Base-by-base conservation (phyloP, 2,797 vertebrate species). In the Diceros bicornis region DNA sequence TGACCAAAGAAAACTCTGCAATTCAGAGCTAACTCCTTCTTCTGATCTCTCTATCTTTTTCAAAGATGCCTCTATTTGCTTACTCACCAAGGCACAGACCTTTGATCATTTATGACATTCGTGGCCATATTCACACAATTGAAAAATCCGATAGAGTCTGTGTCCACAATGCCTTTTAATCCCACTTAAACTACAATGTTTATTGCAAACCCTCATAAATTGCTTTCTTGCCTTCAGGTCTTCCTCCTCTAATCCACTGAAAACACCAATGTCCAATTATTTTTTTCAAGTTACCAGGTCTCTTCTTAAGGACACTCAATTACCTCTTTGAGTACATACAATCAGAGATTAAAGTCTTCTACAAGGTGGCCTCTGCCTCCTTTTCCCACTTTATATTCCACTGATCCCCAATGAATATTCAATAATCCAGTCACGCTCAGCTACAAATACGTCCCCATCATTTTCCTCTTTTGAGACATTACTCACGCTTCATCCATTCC, bases 401-500 rank as follows among this genome's bases (percentile, higher is more conserved):
- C 7, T 55, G 21, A 12, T 79, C 64, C 20, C 23, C 79, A 69
- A 12, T 64, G 75, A 84, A 68, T 68, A 37, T 47, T n/a, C 34
- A 66, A 47, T 86, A 68, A 74, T 92, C 68, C 64, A 93, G 47
- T 71, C 61, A 59, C 27, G 21, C 1, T 69, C 29, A 52, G 13
- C 52, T 69, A 55, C 47, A 79, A n/a, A 20, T 4, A 7, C 52
- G 62, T 13, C 21, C 85, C 52, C 17, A 5, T 93, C 37, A 90
- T 88, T 89, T 94, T 87, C 75, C 69, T 85, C 44, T 69, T 91
- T 92, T 59, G 41, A 96, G 57, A 20, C 59, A 94, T 98, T 96
- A 97, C 50, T 97, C 74, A 96, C 9, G 84, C 97, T 94, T 94
- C 96, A 83, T 41, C 57, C 50, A 50, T 68, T 75, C 29, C 37